Evolutionary conservation across 1,140 invertebrate genomes (phyloP).

Genomic region (Brachionus asplanchnoidis): DNA sequence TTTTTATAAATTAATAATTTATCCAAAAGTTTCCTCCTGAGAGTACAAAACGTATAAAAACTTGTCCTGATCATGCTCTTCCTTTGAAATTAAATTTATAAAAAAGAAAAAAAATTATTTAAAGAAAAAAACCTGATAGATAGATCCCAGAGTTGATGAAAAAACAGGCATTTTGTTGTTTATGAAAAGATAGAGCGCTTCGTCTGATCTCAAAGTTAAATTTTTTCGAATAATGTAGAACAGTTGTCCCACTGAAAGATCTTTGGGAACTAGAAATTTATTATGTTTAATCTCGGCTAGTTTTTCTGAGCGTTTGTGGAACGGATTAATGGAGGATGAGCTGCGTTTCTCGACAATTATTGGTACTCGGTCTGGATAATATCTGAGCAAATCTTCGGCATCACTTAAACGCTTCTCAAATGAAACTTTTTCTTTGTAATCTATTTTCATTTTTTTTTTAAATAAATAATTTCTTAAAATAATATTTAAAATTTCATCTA

Average conservation of each 20-base stretch:
- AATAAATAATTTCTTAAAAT: background rate
- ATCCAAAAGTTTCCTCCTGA: conserved; percentile 12
- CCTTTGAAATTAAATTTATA: background rate
- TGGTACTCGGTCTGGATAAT: conserved; percentile 4
- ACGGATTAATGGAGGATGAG: background rate
- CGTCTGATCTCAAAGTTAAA: background rate
- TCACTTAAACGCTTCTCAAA: background rate
- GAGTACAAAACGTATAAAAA: conserved; percentile 9
- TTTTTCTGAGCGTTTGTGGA: background rate
- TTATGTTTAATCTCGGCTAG: background rate
- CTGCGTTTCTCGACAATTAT: background rate
- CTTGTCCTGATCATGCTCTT: conserved; percentile 2
- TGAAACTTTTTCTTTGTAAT: background rate
- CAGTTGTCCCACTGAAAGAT: background rate
- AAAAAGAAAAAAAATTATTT: no score
- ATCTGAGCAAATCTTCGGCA: background rate
- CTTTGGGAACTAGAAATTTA: background rate
- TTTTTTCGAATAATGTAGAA: background rate
- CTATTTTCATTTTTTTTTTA: conserved; percentile 5
- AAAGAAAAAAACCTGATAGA: background rate
- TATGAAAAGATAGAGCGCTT: background rate
- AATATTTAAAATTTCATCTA: background rate
- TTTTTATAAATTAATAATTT: background rate
- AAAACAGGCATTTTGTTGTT: conserved; percentile 3
- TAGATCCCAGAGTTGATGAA: background rate